Conservation (phyloP, 2,888 invertebrate species). For the Zelleria hepariella region DNA sequence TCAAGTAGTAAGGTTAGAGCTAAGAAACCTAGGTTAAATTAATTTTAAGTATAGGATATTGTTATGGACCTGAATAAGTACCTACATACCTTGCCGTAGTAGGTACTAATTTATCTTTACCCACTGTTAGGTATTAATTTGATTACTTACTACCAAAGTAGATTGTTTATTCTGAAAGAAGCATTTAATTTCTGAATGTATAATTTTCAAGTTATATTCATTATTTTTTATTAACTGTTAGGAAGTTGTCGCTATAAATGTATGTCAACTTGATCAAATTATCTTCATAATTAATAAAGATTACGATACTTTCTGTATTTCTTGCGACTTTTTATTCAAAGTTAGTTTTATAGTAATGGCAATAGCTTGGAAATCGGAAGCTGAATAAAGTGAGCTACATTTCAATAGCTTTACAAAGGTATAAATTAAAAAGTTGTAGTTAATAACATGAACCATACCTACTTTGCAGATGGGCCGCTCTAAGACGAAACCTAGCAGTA, state of each 20-base stretch:
- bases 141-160: neutral
- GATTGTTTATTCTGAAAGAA: neutral
- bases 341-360: neutral
- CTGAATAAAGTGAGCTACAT: neutral
- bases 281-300: neutral
- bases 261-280: neutral
- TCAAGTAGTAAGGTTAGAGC: conserved; percentile 55
- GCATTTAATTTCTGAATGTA: too few species aligned
- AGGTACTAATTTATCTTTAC: neutral
- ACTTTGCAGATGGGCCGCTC: conserved; percentile 57
- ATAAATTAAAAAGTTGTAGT: neutral
- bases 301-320: neutral
- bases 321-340: neutral
- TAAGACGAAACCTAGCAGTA: conserved; percentile 52
- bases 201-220: neutral
- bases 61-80: neutral
- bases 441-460: conserved; percentile 17
- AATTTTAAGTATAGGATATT: neutral
- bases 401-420: neutral
- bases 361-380: conserved; percentile 13
- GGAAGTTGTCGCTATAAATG: neutral
- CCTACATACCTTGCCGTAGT: neutral
- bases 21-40: conserved; percentile 11
- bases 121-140: neutral
- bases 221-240: neutral